Evolutionary conservation across 2,797 vertebrate genomes (phyloP).

Genomic region (Rhinophrynus dorsalis): DNA sequence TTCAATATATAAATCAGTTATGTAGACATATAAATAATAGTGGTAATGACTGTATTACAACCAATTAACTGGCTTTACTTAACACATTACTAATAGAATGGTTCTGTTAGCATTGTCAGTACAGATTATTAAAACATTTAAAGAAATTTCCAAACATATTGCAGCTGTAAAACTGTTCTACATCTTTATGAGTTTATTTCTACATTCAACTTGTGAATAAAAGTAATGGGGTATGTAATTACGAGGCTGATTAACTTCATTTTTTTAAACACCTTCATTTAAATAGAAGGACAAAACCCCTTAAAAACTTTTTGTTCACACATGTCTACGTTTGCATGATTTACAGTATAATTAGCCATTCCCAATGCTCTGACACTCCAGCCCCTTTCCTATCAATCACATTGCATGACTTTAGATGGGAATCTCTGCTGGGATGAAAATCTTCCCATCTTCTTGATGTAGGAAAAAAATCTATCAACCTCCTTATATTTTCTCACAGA

Average conservation of each 20-base stretch:
- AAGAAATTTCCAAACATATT: slow-evolving; percentile 17
- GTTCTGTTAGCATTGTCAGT: neutral
- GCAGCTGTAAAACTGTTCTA: slow-evolving; percentile 59
- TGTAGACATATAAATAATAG: neutral
- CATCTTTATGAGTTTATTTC: slow-evolving; percentile 58
- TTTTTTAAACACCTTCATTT: slow-evolving; percentile 61
- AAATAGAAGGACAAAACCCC: slow-evolving; percentile 63
- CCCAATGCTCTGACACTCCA: slow-evolving; percentile 55
- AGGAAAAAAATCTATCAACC: slow-evolving; percentile 43
- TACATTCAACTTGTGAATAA: slow-evolving; percentile 60
- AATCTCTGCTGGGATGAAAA: slow-evolving; percentile 49
- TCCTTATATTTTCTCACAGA: slow-evolving; percentile 23
- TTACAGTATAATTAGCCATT: slow-evolving; percentile 76
- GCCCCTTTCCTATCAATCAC: slow-evolving; percentile 70
- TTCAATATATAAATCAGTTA: slow-evolving; percentile 18
- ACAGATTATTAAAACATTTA: slow-evolving; percentile 56
- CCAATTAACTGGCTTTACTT: neutral
- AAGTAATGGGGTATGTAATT: slow-evolving; percentile 50
- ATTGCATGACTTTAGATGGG: slow-evolving; percentile 38
- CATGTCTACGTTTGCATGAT: slow-evolving; percentile 66
- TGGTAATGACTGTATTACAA: neutral
- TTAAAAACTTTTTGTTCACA: slow-evolving; percentile 65
- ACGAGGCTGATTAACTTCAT: slow-evolving; percentile 53
- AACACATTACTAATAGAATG: neutral
- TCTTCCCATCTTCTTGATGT: slow-evolving; percentile 41